These are phyloP conservation scores for Luperina nickerlii DNA, from an alignment of 2,888 invertebrate species.

Conservation along the genomic window DNA sequence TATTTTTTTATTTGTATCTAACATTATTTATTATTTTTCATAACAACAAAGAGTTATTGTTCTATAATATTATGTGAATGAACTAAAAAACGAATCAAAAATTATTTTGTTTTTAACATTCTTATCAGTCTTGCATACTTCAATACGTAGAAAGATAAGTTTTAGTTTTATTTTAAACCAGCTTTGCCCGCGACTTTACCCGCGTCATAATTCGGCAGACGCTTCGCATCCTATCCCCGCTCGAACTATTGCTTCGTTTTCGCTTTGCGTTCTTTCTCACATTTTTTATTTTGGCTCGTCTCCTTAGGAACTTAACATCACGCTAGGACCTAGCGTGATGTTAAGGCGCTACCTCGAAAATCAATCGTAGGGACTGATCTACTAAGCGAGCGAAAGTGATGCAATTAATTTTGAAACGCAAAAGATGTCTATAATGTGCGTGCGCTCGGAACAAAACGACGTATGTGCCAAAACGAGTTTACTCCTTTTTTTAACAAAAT, in stretches of 20 bases:
- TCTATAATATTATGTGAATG: not conserved
- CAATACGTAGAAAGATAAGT: conserved; percentile 14
- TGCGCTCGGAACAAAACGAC: too few species aligned
- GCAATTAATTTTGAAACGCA: too few species aligned
- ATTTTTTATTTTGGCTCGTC: not conserved
- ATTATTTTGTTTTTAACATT: conserved; percentile 5
- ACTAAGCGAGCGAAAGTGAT: too few species aligned
- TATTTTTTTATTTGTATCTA: not conserved
- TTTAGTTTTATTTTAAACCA: conserved; percentile 6
- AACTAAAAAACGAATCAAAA: conserved; percentile 2
- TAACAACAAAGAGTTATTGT: conserved; percentile 17
- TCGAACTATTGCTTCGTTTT: not conserved
- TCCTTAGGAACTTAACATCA: too few species aligned
- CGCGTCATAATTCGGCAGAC: not conserved
- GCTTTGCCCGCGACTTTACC: not conserved
- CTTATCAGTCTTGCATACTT: conserved; percentile 16
- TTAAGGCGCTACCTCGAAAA: too few species aligned
- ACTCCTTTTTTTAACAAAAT: too few species aligned
- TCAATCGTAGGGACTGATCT: too few species aligned
- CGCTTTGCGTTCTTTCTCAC: not conserved
- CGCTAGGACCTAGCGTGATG: too few species aligned
- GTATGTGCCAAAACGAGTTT: too few species aligned
- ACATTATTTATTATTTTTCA: not conserved
- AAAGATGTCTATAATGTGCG: too few species aligned
- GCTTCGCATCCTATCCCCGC: not conserved